phyloP scores from a whole-genome alignment of 2,797 vertebrate species.

The Betta splendens region DNA sequence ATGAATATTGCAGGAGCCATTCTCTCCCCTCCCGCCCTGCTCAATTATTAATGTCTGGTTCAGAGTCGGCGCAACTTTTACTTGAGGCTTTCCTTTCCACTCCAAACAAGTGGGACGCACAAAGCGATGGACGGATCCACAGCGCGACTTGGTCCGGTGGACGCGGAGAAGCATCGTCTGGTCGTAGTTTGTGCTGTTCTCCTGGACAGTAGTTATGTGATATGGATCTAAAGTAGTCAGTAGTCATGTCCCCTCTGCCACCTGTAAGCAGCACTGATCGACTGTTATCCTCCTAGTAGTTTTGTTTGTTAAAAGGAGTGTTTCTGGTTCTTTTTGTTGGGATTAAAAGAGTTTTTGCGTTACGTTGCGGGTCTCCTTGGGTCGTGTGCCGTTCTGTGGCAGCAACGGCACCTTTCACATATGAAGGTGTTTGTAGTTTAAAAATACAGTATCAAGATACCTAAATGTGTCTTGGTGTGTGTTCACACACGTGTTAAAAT shows the following conservation, averaged over 20 bases:
- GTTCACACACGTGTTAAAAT: constrained; percentile 21
- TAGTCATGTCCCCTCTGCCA: too few relatives aligned
- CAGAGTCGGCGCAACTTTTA: constrained; percentile 73
- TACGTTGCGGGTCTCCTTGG: too few relatives aligned
- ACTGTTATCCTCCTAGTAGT: too few relatives aligned
- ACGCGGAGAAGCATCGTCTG: constrained; percentile 9
- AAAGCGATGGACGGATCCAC: constrained; percentile 38
- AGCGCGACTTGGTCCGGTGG: constrained; percentile 20
- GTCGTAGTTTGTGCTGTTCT: constrained; percentile 12
- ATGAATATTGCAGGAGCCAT: constrained; percentile 86
- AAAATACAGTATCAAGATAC: constrained; percentile 17
- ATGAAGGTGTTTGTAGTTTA: constrained; percentile 5
- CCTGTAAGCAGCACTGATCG: too few relatives aligned
- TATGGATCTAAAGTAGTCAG: too few relatives aligned
- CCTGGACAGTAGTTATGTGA: too few relatives aligned
- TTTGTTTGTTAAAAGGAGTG: too few relatives aligned
- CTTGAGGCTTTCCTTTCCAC: constrained; percentile 54
- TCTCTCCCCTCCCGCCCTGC: constrained; percentile 83
- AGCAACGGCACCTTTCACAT: too few relatives aligned
- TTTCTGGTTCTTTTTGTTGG: too few relatives aligned
- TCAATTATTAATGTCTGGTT: constrained; percentile 89
- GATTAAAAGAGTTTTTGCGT: too few relatives aligned
- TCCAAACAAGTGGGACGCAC: constrained; percentile 45
- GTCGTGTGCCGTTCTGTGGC: too few relatives aligned
- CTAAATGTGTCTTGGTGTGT: neutral